Evolutionary conservation across 2,888 invertebrate species (phyloP).

Genomic region (Zhengitettix transpicula): DNA sequence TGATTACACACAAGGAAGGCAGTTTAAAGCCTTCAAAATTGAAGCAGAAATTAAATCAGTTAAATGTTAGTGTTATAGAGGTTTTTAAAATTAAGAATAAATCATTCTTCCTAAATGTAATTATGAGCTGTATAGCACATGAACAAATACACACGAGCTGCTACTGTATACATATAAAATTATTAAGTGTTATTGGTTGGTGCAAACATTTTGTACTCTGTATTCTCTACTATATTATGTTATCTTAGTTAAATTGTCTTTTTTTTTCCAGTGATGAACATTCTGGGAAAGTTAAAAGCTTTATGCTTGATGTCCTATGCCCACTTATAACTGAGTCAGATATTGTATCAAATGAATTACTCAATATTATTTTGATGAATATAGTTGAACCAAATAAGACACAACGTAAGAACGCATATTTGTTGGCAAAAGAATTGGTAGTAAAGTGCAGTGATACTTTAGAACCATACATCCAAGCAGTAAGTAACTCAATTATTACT

Average conservation of each 20-base stretch:
- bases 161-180: too few species aligned
- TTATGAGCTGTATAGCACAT: too few species aligned
- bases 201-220: too few species aligned
- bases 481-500: conserved; percentile 30
- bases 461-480: conserved; percentile 87
- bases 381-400: conserved; percentile 88
- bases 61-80: too few species aligned
- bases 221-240: too few species aligned
- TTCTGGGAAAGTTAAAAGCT: conserved; percentile 87
- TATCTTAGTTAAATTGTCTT: background rate
- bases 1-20: too few species aligned
- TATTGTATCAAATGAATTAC: conserved; percentile 79
- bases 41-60: too few species aligned
- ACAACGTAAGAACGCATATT: conserved; percentile 75
- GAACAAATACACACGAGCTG: too few species aligned
- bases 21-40: too few species aligned
- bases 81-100: too few species aligned
- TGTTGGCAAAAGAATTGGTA: conserved; percentile 80
- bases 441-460: conserved; percentile 81
- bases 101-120: too few species aligned
- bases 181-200: too few species aligned
- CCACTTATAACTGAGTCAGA: conserved; percentile 92
- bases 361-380: conserved; percentile 86
- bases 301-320: conserved; percentile 89
- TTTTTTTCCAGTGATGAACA: conserved; percentile 65